Evolutionary conservation across 2,113 vertebrate species (phyloP).

Genomic region (Aptenodytes patagonicus): DNA sequence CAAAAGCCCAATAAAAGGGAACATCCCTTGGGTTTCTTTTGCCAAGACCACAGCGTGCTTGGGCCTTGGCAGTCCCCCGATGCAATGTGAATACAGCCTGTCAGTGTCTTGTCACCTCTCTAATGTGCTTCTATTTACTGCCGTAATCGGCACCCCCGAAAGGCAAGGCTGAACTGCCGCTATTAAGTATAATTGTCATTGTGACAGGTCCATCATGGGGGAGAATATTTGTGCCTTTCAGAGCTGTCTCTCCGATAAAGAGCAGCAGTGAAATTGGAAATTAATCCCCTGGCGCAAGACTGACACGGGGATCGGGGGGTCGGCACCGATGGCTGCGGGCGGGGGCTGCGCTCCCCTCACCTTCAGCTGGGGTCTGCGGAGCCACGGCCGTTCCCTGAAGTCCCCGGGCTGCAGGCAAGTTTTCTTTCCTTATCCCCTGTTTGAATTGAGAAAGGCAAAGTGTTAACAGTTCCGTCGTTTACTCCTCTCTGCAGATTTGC

Average conservation of each 20-base stretch:
- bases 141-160: background rate
- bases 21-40: background rate
- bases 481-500: background rate
- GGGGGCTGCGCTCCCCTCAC: background rate
- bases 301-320: background rate
- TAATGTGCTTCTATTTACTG: background rate
- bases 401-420: rapidly evolving
- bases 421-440: background rate
- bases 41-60: rapidly evolving
- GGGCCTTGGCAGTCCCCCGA: background rate
- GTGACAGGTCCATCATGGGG: background rate
- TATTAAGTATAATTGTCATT: background rate
- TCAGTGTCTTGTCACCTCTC: background rate
- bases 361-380: too few relatives aligned
- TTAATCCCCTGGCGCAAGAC: background rate
- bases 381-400: background rate
- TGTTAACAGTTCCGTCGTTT: rapidly evolving
- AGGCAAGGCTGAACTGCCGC: background rate
- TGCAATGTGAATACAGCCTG: background rate
- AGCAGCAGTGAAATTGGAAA: background rate
- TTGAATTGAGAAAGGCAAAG: background rate
- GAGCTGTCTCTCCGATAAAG: background rate
- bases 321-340: background rate
- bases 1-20: background rate
- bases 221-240: background rate